Evolutionary conservation across 2,888 invertebrate genomes (phyloP), one percentile per base, ranked within the genome.

Genomic region (Sepioteuthis lessoniana): DNA sequence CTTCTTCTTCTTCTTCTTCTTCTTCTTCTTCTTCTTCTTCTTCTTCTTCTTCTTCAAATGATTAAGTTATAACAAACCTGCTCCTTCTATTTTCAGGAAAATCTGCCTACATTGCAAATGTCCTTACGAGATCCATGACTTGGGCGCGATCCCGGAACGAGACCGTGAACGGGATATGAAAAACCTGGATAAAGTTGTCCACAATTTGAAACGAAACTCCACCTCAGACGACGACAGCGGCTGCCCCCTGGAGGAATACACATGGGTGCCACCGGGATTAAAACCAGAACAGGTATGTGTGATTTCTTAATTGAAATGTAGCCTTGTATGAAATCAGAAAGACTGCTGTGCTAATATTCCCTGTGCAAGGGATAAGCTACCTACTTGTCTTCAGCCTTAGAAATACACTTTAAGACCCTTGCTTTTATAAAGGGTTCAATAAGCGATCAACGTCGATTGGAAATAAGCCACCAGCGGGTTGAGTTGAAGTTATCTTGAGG

Each of bases 161-260:
- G 96, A 96, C 91, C 76, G 76, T 16, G 76, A 76, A 76, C 76
- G 76, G n/a, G 76, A 76, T n/a, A 76, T 76, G 76, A 94, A 95
- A 38, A 95, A 95, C 55, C 93, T 96, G 93, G 95, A 95, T 90
- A 95, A 95, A 47, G 94, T 95, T 46, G 95, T 96, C 94, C 96
- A 96, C 93, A 96, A 96, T 94, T 95, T 97, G 97, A 96, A 96
- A 94, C 95, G 96, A 28, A 97, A 96, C 97, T 97, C 99, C 93
- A 99, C 99, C 97, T 99, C 99, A 95, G 99, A 99, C 97, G 99
- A 99, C 97, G 99, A 99, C 97, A 99, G 99, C 94, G 99, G 99
- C 25, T 99, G 99, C 97, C 99, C 99, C 42, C 97, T 99, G 95
- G 99, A 99, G 97, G 99, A 99, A 97, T 99, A 99, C 97, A 99